Evolutionary conservation across 2,797 vertebrate species (phyloP).

Genomic region (Propithecus perrieri): DNA sequence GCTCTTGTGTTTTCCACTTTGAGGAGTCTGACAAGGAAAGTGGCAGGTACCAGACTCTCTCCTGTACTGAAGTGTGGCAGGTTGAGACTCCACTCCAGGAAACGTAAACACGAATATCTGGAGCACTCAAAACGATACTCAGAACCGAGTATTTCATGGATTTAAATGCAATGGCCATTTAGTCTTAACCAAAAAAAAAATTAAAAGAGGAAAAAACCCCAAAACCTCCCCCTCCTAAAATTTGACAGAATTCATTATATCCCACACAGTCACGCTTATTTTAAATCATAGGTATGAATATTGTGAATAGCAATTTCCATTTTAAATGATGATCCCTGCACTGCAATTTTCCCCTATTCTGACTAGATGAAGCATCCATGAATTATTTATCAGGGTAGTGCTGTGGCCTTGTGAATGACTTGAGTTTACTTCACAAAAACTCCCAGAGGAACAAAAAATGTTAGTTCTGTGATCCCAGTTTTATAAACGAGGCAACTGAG

Average conservation of each 20-base stretch:
- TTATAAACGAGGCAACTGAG: conserved; percentile 29
- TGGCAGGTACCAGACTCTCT: neutral
- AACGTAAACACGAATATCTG: neutral
- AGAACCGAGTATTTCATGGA: neutral
- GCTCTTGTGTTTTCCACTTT: neutral
- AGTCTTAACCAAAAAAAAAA: neutral
- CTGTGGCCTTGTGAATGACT: conserved; percentile 49
- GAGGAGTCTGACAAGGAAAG: neutral
- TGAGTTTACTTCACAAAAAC: conserved; percentile 33
- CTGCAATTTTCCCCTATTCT: conserved; percentile 4
- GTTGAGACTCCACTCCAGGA: neutral
- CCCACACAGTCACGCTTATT: neutral
- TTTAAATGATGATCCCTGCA: conserved; percentile 47
- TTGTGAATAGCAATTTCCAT: conserved; percentile 52
- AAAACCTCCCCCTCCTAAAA: neutral
- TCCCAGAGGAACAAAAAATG: neutral
- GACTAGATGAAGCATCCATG: conserved; percentile 3
- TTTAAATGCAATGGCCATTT: neutral
- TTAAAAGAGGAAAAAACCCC: no score
- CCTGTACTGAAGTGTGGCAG: neutral
- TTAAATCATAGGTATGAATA: conserved; percentile 53
- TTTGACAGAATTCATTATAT: conserved; percentile 53
- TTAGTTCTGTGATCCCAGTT: neutral
- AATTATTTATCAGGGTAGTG: conserved; percentile 47
- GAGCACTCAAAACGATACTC: neutral